Base-by-base conservation (phyloP, 2,888 invertebrate genomes). In the Parnassius smintheus region DNA sequence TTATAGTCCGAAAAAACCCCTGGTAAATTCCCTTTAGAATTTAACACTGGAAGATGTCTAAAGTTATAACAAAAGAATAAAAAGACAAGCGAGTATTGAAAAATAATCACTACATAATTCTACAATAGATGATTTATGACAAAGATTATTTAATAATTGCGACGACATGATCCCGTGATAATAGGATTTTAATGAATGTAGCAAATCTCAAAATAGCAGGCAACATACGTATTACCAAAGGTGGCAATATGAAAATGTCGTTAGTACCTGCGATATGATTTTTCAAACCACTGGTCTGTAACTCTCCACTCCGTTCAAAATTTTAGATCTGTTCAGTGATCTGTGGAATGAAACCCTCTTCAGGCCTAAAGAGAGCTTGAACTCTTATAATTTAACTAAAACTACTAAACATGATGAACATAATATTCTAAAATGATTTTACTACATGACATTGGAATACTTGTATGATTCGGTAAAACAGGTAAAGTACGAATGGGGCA, bases 111-210 rank as follows among this genome's bases (percentile, higher is more conserved):
- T 55, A 55, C 55, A 44, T n/a, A 55, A 41, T 12, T n/a, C 45
- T 55, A 55, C 59, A 45, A 62, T 50, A 35, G 9, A 62, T 62
- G 59, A 50, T n/a, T 54, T 44, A 54, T 62, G 44, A 45, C 53
- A 49, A 54, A 45, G 50, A 49, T 45, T 25, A 58, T 42, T 57
- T 22, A 49, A 49, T 35, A 50, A 49, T 41, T 55, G 45, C 50
- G 25, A 50, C 13, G 56, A 58, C 18, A 50, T 42, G 10, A 49
- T 22, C 49, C 44, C 18, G 35, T 44, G 18, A 41, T 9, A 41
- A 1, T 3, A 35, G 35, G 35, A 35, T 35, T 7, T 35, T 35
- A 7, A 35, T 35, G 35, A 13, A 50, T 51, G 25, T 58, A 59
- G 3, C 42, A 55, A 54, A 54, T 54, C 41, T 53, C 41, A 54